Conservation (phyloP, 2,888 invertebrate species). For the Polietes domitor region DNA sequence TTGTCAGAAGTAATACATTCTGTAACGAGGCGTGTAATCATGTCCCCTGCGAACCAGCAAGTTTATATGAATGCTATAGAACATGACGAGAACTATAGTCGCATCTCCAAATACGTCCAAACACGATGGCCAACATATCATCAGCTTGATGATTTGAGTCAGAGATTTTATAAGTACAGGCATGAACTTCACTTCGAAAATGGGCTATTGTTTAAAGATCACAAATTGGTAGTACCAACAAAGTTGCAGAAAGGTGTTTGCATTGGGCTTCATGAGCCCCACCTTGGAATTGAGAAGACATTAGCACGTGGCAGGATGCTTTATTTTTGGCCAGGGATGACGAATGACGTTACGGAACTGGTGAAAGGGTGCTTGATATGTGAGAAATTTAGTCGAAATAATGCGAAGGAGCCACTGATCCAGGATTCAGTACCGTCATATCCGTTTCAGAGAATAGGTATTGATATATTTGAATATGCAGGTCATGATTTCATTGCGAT, state of each 20-base stretch:
- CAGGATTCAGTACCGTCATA: conserved; percentile 41
- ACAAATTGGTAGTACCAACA: conserved; percentile 14
- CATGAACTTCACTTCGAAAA: conserved; percentile 49
- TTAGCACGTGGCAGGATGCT: conserved; percentile 36
- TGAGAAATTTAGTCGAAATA: conserved; percentile 59
- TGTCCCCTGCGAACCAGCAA: conserved; percentile 61
- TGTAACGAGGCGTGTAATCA: conserved; percentile 44
- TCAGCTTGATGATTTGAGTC: conserved; percentile 48
- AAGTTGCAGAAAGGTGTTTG: neutral
- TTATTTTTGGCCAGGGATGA: conserved; percentile 61
- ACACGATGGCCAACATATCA: neutral
- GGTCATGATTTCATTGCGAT: conserved; percentile 26
- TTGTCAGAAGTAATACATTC: conserved; percentile 26
- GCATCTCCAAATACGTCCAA: neutral
- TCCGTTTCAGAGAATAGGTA: conserved; percentile 37
- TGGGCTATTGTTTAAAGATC: conserved; percentile 50
- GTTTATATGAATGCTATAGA: conserved; percentile 3
- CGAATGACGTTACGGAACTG: conserved; percentile 33
- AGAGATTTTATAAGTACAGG: conserved; percentile 41
- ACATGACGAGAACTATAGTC: neutral
- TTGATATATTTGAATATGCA: conserved; percentile 52
- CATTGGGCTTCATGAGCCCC: conserved; percentile 5
- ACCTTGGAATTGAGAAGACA: conserved; percentile 26
- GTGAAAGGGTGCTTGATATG: conserved; percentile 53
- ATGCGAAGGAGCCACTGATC: conserved; percentile 50